Evolutionary conservation across 2,888 invertebrate species (phyloP).

Genomic region (Harpalus rufipes): DNA sequence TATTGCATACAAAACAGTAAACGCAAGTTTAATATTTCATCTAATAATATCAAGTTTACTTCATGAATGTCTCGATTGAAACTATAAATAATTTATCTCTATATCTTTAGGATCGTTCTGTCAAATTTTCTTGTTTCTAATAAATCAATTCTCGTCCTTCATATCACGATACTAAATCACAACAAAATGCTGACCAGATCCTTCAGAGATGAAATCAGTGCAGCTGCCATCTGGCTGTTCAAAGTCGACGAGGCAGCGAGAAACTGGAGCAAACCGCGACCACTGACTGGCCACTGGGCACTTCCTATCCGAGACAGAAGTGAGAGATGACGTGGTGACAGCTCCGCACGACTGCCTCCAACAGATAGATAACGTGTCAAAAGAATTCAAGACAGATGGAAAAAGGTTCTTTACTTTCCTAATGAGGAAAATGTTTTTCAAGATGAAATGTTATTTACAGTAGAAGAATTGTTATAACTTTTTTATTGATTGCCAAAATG

Average conservation of each 20-base stretch:
- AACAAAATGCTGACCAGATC: slow-evolving; percentile 1
- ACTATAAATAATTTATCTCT: too few species aligned
- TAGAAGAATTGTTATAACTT: too few species aligned
- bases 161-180: neutral
- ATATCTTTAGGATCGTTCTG: too few species aligned
- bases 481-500: too few species aligned
- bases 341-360: slow-evolving; percentile 5
- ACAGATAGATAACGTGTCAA: slow-evolving; percentile 10
- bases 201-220: neutral
- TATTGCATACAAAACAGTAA: too few species aligned
- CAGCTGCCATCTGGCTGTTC: slow-evolving; percentile 4
- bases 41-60: too few species aligned
- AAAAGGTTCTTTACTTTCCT: slow-evolving; percentile 1
- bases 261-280: slow-evolving; percentile 10
- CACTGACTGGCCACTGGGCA: neutral
- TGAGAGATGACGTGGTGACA: slow-evolving; percentile 14
- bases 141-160: neutral
- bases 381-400: neutral
- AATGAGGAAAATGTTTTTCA: neutral
- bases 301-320: neutral
- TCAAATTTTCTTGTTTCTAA: neutral
- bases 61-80: too few species aligned
- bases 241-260: neutral
- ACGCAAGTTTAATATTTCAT: too few species aligned
- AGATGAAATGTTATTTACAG: too few species aligned